Percentiles rank a stretch among this genome's conserved stretches.
Evolutionary conservation across 2,113 vertebrate species (phyloP).

Genomic region (Aphelocoma coerulescens): DNA sequence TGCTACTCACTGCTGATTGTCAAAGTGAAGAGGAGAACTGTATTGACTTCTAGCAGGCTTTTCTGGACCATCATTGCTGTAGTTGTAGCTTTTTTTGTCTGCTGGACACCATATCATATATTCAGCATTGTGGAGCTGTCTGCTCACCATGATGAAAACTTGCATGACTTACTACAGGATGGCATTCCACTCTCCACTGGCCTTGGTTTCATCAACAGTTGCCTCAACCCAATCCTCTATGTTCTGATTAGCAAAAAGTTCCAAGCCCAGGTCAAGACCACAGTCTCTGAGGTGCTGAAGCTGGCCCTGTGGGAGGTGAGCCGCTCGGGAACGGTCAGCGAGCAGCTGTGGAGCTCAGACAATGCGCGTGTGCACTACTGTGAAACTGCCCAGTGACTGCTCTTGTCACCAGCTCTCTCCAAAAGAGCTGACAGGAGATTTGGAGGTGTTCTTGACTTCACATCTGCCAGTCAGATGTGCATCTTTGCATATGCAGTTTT

Average conservation of each 20-base stretch:
- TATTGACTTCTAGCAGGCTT: slow-evolving; percentile 78
- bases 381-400: slow-evolving; percentile 67
- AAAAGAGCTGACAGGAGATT: neutral
- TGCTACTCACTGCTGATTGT: slow-evolving; percentile 84
- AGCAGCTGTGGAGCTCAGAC: slow-evolving; percentile 71
- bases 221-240: slow-evolving; percentile 92
- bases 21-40: slow-evolving; percentile 74
- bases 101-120: slow-evolving; percentile 91
- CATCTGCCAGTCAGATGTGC: neutral
- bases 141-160: slow-evolving; percentile 70
- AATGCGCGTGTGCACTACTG: neutral
- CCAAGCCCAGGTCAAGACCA: slow-evolving; percentile 76
- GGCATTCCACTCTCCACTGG: slow-evolving; percentile 88
- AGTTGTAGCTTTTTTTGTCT: slow-evolving; percentile 88
- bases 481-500: neutral
- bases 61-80: slow-evolving; percentile 85
- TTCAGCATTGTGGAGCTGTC: slow-evolving; percentile 90
- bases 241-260: slow-evolving; percentile 88
- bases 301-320: slow-evolving; percentile 85
- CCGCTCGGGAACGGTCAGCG: slow-evolving; percentile 82
- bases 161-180: slow-evolving; percentile 74
- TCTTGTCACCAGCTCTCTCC: neutral
- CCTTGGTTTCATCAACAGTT: slow-evolving; percentile 93
- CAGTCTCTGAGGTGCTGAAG: slow-evolving; percentile 85
- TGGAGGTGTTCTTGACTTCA: neutral